Conservation (phyloP, 1,140 invertebrate genomes). For the Monochamus saltuarius region DNA sequence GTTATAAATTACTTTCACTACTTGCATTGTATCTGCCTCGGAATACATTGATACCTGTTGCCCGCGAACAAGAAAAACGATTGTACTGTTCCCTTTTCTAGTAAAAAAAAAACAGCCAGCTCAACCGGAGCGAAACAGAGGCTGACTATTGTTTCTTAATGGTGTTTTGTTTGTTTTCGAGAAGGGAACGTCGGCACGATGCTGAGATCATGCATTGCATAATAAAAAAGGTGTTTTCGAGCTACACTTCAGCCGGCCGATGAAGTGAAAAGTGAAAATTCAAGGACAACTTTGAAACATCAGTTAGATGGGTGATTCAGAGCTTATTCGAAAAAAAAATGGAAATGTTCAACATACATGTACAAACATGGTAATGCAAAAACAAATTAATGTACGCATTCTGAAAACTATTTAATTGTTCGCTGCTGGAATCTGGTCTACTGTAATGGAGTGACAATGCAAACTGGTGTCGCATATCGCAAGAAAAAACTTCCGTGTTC, state of each 20-base stretch:
- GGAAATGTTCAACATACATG: too few species aligned
- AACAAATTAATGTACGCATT: too few species aligned
- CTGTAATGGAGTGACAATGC: too few species aligned
- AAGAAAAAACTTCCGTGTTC: too few species aligned
- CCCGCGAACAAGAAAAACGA: conserved; percentile 11
- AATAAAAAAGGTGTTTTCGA: conserved; percentile 21
- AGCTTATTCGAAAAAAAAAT: too few species aligned
- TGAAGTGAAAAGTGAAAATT: conserved; percentile 17
- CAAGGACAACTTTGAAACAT: conserved; percentile 4
- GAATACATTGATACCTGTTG: neutral
- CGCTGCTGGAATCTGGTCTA: too few species aligned
- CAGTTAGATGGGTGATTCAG: too few species aligned
- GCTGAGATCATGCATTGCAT: conserved; percentile 28
- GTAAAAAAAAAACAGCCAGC: conserved; percentile 10
- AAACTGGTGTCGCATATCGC: too few species aligned
- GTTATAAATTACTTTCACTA: too few species aligned
- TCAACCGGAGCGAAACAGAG: conserved; percentile 26
- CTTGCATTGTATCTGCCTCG: too few species aligned
- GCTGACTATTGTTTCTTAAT: conserved; percentile 22
- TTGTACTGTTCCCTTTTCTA: neutral
- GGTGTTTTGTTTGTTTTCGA: conserved; percentile 23
- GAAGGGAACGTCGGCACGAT: conserved; percentile 17
- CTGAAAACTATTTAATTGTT: too few species aligned
- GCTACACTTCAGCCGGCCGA: conserved; percentile 12
- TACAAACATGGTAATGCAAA: too few species aligned